These are phyloP conservation scores for Andricus quercusramuli DNA, from an alignment of 2,888 invertebrate species.

Conservation along the genomic window DNA sequence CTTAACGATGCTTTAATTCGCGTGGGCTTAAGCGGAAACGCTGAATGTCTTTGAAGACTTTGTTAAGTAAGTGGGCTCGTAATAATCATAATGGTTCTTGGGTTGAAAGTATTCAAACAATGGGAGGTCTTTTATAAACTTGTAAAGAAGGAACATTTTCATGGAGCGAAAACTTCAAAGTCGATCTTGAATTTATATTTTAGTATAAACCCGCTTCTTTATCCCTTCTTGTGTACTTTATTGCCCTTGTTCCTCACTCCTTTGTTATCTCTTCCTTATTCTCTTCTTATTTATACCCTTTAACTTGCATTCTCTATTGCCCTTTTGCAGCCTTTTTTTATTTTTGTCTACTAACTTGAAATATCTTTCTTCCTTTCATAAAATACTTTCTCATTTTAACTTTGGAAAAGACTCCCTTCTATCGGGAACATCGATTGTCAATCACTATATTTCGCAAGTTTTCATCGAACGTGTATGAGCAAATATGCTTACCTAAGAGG, in stretches of 20 bases:
- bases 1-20: slow-evolving; percentile 8
- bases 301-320: background rate
- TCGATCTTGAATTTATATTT: background rate
- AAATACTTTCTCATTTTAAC: background rate
- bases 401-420: background rate
- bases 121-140: background rate
- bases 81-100: background rate
- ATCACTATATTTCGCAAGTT: background rate
- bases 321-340: background rate
- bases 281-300: background rate
- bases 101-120: slow-evolving; percentile 7
- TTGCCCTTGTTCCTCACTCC: background rate
- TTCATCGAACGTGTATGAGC: background rate
- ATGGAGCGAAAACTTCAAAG: background rate
- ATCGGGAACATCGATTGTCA: background rate
- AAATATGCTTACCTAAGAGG: slow-evolving; percentile 21
- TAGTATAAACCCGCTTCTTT: background rate
- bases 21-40: background rate
- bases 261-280: background rate
- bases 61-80: slow-evolving; percentile 14
- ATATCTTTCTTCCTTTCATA: background rate
- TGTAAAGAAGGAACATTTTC: background rate
- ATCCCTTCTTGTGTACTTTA: background rate
- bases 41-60: slow-evolving; percentile 3
- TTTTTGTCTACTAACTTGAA: background rate